Percentiles rank a stretch among this genome's conserved stretches.
These are phyloP conservation scores for Antitype chi DNA, from an alignment of 2,888 invertebrate species.

Conservation along the genomic window DNA sequence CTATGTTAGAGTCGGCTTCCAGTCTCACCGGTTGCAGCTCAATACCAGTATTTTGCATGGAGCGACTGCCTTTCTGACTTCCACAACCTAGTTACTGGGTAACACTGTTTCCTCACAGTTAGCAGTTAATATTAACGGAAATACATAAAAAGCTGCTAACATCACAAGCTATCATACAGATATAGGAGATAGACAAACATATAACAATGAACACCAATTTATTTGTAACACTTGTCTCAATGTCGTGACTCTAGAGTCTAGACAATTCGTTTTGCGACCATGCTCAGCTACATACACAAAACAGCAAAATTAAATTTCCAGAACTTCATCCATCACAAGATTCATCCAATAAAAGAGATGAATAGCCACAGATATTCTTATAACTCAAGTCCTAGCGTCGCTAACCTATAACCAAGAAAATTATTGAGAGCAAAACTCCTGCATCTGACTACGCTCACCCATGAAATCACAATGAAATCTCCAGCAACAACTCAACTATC, in stretches of 20 bases:
- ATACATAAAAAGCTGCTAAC: neutral
- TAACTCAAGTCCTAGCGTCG: neutral
- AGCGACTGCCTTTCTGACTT: no score
- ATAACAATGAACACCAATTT: neutral
- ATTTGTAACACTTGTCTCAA: neutral
- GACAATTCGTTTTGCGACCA: neutral
- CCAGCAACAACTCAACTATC: constrained; percentile 48
- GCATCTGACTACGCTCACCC: neutral
- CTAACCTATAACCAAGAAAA: neutral
- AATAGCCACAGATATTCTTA: neutral
- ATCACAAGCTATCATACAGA: neutral
- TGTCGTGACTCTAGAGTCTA: neutral
- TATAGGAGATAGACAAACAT: neutral
- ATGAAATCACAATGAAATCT: constrained; percentile 40
- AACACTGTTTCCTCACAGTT: no score
- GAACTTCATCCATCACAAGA: neutral
- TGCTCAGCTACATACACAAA: neutral
- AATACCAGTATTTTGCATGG: no score
- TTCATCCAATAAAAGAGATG: neutral
- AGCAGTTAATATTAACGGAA: neutral
- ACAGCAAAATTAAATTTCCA: neutral
- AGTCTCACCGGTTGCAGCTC: no score
- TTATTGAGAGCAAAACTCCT: constrained; percentile 2
- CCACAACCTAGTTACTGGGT: no score
- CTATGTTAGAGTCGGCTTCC: no score